Evolutionary conservation across 2,113 vertebrate species (phyloP), one percentile per base, ranked within the genome.

Genomic region (Nerophis ophidion): DNA sequence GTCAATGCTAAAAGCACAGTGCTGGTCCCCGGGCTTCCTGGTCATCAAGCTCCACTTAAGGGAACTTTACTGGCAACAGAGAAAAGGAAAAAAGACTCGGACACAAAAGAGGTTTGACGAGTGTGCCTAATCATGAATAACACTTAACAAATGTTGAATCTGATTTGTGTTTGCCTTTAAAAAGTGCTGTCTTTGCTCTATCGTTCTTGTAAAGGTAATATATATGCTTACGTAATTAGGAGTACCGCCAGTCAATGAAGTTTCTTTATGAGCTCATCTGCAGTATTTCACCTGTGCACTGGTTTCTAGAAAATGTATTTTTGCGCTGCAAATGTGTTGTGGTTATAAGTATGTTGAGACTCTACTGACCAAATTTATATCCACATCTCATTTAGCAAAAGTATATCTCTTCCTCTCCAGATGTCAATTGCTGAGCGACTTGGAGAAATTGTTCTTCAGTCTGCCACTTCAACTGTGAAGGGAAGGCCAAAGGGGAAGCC

Each of bases 341-440:
- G 38, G 10, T 40, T 40, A 40, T 40, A 38, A 38, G 36, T 40
- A 40, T 2, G 3, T 54, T n/a, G 50, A 34, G 1, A 10, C 15
- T 36, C 9, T 8, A 36, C 12, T 35, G 5, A 13, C 7, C n/a
- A 14, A 54, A 54, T 54, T n/a, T 36, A 38, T 38, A 54, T n/a
- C 34, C 52, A 38, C 34, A 2, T 17, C 15, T 40, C 53, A 16
- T 55, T 55, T 40, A 40, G 52, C 34, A 53, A 34, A 53, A n/a
- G 33, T 38, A 10, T 38, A 26, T 26, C 15, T 55, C n/a, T 5
- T 57, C 17, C 33, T 11, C 36, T 63, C 0, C 0, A 99, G 96
- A 91, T 91, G 65, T 94, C 92, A 44, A 96, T 98, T 56, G 96
- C 93, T 48, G 92, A 99, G 70, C 91, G 93, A n/a, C 89, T 99